Conservation (phyloP, 2,797 vertebrate genomes). For the Linurgus olivaceus region DNA sequence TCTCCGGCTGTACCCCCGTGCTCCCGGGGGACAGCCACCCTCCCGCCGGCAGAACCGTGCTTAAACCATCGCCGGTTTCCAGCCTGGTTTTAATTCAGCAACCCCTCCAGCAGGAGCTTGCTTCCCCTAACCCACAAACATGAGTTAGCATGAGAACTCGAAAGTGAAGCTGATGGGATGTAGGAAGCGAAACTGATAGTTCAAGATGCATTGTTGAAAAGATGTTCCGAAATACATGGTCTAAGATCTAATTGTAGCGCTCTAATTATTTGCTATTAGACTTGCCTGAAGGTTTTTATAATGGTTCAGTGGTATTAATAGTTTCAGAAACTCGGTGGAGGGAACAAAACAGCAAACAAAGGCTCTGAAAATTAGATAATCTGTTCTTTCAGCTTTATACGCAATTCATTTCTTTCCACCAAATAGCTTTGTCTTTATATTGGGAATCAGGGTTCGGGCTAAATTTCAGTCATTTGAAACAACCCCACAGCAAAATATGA, state of each 20-base stretch:
- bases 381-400: neutral
- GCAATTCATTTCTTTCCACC: neutral
- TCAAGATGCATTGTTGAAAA: neutral
- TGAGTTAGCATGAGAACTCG: neutral
- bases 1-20: fast-evolving
- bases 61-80: neutral
- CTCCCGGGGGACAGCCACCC: fast-evolving
- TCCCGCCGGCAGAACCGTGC: fast-evolving
- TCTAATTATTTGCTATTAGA: neutral
- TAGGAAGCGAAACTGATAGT: neutral
- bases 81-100: neutral
- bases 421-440: neutral
- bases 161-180: neutral
- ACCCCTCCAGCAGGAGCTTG: fast-evolving
- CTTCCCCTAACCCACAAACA: neutral
- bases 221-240: neutral
- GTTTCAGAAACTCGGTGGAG: neutral
- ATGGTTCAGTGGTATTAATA: neutral
- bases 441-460: neutral
- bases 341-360: neutral
- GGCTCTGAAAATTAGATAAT: neutral
- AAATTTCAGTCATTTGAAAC: neutral
- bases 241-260: neutral
- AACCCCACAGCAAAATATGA: neutral
- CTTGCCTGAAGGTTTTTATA: neutral